Base-by-base conservation (phyloP, 2,888 invertebrate species). In the Sarcophaga rosellei region DNA sequence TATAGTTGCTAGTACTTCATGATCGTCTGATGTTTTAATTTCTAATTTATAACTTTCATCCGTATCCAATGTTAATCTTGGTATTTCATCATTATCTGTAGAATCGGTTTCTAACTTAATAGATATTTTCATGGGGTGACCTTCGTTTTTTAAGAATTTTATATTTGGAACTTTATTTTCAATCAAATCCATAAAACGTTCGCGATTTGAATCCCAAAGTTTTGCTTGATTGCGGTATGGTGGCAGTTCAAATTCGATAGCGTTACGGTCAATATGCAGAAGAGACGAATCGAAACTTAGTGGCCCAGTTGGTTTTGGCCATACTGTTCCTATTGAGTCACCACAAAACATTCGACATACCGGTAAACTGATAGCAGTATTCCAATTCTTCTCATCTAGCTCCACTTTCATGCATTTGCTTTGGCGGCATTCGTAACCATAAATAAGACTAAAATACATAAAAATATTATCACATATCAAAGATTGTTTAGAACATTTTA, bases 311-410 rank as follows among this genome's bases (percentile, higher is more conserved):
- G 95, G 94, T 68, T 92, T 92, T 17, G 93, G 93, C 93, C 93
- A 93, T 6, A 93, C 73, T 81, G 94, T 88, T 91, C 95, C 95
- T 91, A 94, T 86, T 17, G 91, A 91, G 20, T 90, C 91, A n/a
- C 93, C 93, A 86, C 94, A 94, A 88, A 94, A 94, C 63, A 94
- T 89, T 80, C 94, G 92, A 87, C 94, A 94, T 1, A 94, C 94
- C 62, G 93, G 92, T 25, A 94, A 88, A 85, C 93, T 93, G 3
- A 93, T 91, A 4, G 93, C 92, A 63, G 89, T 91, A 11, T 90
- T 88, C 44, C 91, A 92, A 80, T 92, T 93, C 6, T 89, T 78
- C 86, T 92, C 90, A 63, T 89, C 90, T 12, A 93, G 81, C 83
- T 92, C 91, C 15, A 92, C 89, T 89, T 92, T 93, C 21, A 90